Percentiles rank a stretch among this genome's conserved stretches.
Conservation (phyloP, 2,888 invertebrate genomes). For the Alviniconcha strummeri region DNA sequence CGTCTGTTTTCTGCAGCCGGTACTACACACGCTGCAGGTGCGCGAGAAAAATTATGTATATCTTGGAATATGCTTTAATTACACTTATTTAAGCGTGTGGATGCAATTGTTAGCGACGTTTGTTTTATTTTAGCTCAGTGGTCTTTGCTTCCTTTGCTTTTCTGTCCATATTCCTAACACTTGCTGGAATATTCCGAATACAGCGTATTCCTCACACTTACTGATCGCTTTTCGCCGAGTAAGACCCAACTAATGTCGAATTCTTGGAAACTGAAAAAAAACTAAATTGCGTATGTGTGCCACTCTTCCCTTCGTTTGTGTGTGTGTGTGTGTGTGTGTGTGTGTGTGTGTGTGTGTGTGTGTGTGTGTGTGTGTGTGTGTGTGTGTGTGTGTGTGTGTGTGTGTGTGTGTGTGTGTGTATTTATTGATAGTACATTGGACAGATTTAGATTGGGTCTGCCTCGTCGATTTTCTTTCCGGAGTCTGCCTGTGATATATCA, state of each 20-base stretch:
- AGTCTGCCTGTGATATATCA: not conserved
- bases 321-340: slow-evolving; percentile 15
- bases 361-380: not conserved
- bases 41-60: too few species aligned
- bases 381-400: slow-evolving; percentile 10
- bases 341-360: slow-evolving; percentile 20
- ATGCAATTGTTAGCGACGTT: too few species aligned
- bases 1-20: too few species aligned
- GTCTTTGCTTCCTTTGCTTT: not conserved
- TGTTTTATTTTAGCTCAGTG: too few species aligned
- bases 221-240: not conserved
- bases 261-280: not conserved
- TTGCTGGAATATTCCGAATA: not conserved
- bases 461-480: not conserved
- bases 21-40: too few species aligned
- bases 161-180: not conserved
- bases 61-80: too few species aligned
- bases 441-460: not conserved
- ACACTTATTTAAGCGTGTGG: too few species aligned
- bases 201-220: not conserved
- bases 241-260: not conserved
- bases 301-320: not conserved
- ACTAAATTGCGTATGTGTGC: not conserved
- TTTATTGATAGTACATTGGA: not conserved
- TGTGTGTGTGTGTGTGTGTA: not conserved